Conservation (phyloP, 2,113 vertebrate species). For the Propithecus coquereli region DNA sequence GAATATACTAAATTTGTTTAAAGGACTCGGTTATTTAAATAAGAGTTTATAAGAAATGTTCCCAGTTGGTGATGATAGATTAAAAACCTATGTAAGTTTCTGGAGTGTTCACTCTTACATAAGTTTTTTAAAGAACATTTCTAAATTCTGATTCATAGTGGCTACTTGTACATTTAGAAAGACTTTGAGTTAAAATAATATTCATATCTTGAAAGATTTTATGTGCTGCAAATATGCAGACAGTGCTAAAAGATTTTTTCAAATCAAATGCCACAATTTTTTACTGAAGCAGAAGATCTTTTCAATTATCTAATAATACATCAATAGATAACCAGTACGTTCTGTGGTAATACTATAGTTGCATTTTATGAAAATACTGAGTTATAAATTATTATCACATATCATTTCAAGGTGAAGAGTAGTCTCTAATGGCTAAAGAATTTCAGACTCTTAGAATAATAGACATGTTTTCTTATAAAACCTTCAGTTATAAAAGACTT, state of each 20-base stretch:
- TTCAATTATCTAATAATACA: not conserved
- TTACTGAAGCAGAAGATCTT: not conserved
- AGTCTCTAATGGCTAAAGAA: not conserved
- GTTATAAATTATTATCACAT: slow-evolving; percentile 1
- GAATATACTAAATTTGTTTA: not conserved
- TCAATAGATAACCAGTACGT: not conserved
- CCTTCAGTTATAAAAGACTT: not conserved
- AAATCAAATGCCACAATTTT: not conserved
- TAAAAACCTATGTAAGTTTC: not conserved
- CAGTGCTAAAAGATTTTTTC: not conserved
- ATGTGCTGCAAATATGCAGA: not conserved
- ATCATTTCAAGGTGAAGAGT: not conserved
- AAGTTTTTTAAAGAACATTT: not conserved
- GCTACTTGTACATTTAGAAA: not conserved
- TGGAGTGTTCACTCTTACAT: not conserved
- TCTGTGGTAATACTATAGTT: not conserved
- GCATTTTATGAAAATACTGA: not conserved
- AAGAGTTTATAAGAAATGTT: not conserved
- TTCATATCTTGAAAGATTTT: not conserved
- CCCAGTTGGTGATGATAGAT: not conserved
- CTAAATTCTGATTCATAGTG: not conserved
- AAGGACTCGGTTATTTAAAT: not conserved
- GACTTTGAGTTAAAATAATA: not conserved
- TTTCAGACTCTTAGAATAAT: not conserved
- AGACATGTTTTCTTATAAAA: not conserved